Evolutionary conservation across 2,797 vertebrate species (phyloP).

Genomic region (Galago senegalensis): DNA sequence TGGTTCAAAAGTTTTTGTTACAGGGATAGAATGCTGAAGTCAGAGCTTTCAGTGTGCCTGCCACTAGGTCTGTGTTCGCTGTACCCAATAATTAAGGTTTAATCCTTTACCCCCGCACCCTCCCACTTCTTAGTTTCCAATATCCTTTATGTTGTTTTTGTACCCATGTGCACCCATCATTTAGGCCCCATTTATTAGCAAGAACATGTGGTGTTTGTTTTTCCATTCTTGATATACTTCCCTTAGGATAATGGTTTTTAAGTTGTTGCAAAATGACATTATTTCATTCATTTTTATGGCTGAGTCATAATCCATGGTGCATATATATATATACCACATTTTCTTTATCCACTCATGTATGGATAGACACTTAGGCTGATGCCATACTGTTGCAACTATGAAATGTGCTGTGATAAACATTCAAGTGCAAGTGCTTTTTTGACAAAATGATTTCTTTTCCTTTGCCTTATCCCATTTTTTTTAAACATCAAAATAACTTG

Average conservation of each 20-base stretch:
- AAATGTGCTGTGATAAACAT: neutral
- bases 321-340: neutral
- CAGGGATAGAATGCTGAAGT: neutral
- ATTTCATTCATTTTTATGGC: neutral
- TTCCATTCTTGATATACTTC: neutral
- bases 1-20: neutral
- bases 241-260: neutral
- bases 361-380: neutral
- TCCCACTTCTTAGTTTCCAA: neutral
- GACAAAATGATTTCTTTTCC: neutral
- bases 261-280: neutral
- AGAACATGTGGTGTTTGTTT: neutral
- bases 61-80: neutral
- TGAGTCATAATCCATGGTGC: neutral
- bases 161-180: neutral
- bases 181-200: neutral
- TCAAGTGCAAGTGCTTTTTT: neutral
- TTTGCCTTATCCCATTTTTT: neutral
- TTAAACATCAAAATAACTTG: slow-evolving; percentile 44
- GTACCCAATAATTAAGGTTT: neutral
- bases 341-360: neutral
- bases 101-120: neutral
- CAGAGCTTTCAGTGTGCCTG: neutral
- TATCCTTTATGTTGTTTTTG: neutral
- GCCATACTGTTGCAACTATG: neutral